Evolutionary conservation across 2,113 vertebrate genomes (phyloP).

Genomic region (Myocastor coypus): DNA sequence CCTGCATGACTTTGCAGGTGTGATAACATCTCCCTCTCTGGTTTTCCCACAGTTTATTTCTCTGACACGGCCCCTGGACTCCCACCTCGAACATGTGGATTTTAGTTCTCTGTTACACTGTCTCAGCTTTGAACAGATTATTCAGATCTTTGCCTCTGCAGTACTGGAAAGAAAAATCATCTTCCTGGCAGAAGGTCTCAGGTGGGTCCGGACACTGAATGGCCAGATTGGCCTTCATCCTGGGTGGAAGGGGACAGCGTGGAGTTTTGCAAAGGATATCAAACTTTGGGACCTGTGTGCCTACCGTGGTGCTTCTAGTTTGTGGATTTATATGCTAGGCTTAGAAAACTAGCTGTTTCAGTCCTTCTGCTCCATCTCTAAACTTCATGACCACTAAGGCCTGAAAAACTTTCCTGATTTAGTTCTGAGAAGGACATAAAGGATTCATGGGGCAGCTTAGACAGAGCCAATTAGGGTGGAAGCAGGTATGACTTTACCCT

Average conservation of each 20-base stretch:
- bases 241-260: neutral
- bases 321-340: neutral
- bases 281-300: neutral
- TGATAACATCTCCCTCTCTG: neutral
- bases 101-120: constrained; percentile 91
- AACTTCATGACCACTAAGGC: neutral
- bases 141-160: constrained; percentile 93
- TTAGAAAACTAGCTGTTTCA: neutral
- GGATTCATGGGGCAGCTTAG: neutral
- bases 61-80: constrained; percentile 94
- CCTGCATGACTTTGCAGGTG: neutral
- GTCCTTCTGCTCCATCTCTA: neutral
- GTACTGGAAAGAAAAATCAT: constrained; percentile 94
- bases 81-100: constrained; percentile 96
- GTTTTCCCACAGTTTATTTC: constrained; percentile 90
- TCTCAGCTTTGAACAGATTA: constrained; percentile 90
- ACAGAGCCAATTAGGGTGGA: neutral
- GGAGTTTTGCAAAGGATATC: neutral
- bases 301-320: neutral
- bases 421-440: neutral
- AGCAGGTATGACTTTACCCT: neutral
- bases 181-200: constrained; percentile 95
- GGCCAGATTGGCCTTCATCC: neutral
- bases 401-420: neutral
- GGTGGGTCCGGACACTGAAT: constrained; percentile 83